Percentiles rank a stretch among this genome's conserved stretches.
These are phyloP conservation scores for Dicrostonyx torquatus DNA, from an alignment of 2,797 vertebrate genomes.

Conservation along the genomic window DNA sequence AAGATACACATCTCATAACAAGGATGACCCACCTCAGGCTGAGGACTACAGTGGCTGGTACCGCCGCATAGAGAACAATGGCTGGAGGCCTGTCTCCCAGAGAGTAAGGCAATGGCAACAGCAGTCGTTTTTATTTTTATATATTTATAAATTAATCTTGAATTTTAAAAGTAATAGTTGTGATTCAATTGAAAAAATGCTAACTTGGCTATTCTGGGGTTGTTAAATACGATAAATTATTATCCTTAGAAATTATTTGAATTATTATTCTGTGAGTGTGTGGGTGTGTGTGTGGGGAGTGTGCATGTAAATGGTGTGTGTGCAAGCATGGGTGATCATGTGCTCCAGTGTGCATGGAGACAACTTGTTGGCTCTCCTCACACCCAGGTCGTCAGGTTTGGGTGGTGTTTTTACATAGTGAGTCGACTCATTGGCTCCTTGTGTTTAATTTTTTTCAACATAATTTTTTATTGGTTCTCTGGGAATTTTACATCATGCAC, in stretches of 20 bases:
- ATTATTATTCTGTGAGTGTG: neutral
- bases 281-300: neutral
- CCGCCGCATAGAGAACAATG: slow-evolving; percentile 90
- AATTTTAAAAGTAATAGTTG: slow-evolving; percentile 19
- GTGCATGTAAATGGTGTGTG: neutral
- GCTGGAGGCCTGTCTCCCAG: slow-evolving; percentile 88
- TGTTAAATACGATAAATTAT: neutral
- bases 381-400: neutral
- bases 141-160: slow-evolving; percentile 28
- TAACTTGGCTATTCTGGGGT: neutral
- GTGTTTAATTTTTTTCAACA: neutral
- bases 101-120: slow-evolving; percentile 81
- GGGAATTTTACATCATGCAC: neutral
- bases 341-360: neutral
- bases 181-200: slow-evolving; percentile 38
- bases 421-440: neutral
- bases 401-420: neutral
- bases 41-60: slow-evolving; percentile 87
- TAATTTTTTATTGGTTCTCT: neutral
- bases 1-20: slow-evolving; percentile 76
- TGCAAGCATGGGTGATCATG: neutral
- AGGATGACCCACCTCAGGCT: slow-evolving; percentile 66
- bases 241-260: neutral
- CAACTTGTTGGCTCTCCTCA: neutral
- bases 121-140: slow-evolving; percentile 6